These are phyloP conservation scores for Dryomyza anilis DNA, from an alignment of 2,888 invertebrate genomes.

Conservation along the genomic window DNA sequence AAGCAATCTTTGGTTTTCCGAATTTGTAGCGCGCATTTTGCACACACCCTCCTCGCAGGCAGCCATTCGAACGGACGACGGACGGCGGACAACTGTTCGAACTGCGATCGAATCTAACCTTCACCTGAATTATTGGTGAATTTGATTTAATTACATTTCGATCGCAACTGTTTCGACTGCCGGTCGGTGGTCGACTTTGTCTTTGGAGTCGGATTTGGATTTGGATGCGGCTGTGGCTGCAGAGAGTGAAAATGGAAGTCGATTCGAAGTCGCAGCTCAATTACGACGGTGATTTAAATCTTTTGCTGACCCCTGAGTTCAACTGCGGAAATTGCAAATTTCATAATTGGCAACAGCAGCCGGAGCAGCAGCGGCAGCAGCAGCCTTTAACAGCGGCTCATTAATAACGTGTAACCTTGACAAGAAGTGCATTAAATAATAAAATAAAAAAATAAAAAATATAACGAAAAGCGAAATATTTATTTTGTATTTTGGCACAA, in stretches of 20 bases:
- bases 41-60: not conserved
- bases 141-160: conserved; percentile 35
- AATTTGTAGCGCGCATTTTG: not conserved
- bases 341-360: conserved; percentile 49
- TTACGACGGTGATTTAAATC: conserved; percentile 58
- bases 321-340: conserved; percentile 59
- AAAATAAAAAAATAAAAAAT: conserved; percentile 13
- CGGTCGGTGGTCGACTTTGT: conserved; percentile 21
- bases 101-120: conserved; percentile 26
- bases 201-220: too few relatives aligned
- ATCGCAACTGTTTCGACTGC: conserved; percentile 34
- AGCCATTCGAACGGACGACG: not conserved
- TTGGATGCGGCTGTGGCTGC: too few relatives aligned
- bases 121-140: conserved; percentile 41
- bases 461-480: too few relatives aligned
- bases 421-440: conserved; percentile 24
- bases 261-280: conserved; percentile 38
- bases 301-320: conserved; percentile 57
- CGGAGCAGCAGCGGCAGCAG: too few relatives aligned
- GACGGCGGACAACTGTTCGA: not conserved
- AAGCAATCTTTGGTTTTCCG: not conserved
- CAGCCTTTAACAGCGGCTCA: conserved; percentile 34
- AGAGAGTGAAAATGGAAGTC: too few relatives aligned
- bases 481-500: too few relatives aligned
- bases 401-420: conserved; percentile 32